Conservation (phyloP, 2,797 vertebrate species). For the Thamnophis elegans region DNA sequence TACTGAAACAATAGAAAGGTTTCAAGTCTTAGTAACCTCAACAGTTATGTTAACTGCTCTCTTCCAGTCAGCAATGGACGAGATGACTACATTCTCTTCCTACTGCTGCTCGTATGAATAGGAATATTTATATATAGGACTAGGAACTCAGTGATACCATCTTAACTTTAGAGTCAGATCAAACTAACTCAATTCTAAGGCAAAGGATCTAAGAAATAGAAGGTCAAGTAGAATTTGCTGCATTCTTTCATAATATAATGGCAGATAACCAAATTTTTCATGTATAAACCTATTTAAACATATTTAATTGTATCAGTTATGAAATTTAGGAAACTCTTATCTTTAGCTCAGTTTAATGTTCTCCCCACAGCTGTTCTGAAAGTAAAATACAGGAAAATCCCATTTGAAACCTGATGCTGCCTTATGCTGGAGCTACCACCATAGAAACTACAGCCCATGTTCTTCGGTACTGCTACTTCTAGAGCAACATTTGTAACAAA, state of each 20-base stretch:
- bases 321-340: no score
- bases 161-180: background rate
- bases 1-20: background rate
- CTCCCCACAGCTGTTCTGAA: background rate
- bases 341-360: background rate
- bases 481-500: background rate
- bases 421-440: background rate
- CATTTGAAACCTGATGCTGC: background rate
- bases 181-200: background rate
- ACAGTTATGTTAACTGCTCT: background rate
- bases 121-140: background rate
- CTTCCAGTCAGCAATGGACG: background rate
- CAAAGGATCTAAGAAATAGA: background rate
- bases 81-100: background rate
- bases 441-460: background rate
- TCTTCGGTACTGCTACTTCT: background rate
- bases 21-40: background rate
- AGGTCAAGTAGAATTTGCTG: background rate
- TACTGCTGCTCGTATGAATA: background rate
- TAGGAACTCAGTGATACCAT: background rate
- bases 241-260: background rate
- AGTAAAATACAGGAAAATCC: background rate
- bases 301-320: no score
- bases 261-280: no score
- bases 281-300: no score